phyloP scores from a whole-genome alignment of 1,140 invertebrate species.

The Ganaspis sp. region DNA sequence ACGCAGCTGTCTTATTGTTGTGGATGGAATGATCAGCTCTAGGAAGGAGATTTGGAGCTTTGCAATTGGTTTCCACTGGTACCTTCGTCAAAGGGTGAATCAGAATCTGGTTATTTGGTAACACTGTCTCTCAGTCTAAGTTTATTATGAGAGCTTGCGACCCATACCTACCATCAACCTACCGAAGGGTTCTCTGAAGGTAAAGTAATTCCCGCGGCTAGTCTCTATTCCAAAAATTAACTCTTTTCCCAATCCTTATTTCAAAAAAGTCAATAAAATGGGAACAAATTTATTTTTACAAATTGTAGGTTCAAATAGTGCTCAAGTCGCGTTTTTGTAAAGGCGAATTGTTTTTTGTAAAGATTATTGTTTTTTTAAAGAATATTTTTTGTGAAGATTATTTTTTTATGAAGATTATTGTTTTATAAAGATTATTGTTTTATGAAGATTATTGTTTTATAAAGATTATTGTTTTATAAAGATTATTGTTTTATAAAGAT shows the following conservation, averaged over 20 bases:
- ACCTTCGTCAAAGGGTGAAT: conserved; percentile 74
- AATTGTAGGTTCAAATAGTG: too few species aligned
- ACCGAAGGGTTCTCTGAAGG: conserved; percentile 75
- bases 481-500: too few species aligned
- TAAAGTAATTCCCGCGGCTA: conserved; percentile 76
- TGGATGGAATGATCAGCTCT: conserved; percentile 76
- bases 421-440: too few species aligned
- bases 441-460: too few species aligned
- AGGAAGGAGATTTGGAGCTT: conserved; percentile 74
- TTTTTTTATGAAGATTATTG: too few species aligned
- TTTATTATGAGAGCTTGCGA: conserved; percentile 75
- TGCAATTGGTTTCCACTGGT: conserved; percentile 72
- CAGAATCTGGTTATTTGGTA: conserved; percentile 77
- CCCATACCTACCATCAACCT: conserved; percentile 74
- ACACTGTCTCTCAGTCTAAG: conserved; percentile 75
- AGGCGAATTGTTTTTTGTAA: too few species aligned
- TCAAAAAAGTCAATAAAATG: background rate
- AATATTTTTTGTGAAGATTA: too few species aligned
- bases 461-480: too few species aligned
- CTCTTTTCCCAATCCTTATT: conserved; percentile 19
- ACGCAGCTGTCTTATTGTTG: conserved; percentile 77
- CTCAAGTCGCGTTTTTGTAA: too few species aligned
- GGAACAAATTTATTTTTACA: too few species aligned
- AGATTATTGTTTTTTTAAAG: background rate
- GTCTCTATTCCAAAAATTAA: conserved; percentile 62